phyloP scores from a whole-genome alignment of 1,140 invertebrate species.

The Drosophila teissieri region DNA sequence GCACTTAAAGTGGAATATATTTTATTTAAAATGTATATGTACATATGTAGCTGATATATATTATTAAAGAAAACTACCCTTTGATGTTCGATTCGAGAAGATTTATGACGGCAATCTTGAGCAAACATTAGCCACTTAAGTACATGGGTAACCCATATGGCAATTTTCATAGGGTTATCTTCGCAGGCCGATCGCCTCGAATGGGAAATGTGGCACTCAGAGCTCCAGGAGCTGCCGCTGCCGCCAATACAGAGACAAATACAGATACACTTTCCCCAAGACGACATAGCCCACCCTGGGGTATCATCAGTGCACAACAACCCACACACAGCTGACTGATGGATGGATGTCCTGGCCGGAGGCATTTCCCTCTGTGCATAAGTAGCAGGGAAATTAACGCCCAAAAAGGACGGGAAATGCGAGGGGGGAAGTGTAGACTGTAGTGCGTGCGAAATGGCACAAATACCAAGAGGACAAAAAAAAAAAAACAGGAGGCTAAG shows the following conservation, averaged over 20 bases:
- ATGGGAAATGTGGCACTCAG: conserved; percentile 8
- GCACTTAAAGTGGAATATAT: too few relatives aligned
- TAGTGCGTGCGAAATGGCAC: conserved; percentile 34
- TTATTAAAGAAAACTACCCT: not conserved
- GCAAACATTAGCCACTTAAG: not conserved
- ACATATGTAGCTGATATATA: not conserved
- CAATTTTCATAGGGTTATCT: conserved; percentile 33
- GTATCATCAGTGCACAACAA: conserved; percentile 18
- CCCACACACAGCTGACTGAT: conserved; percentile 25
- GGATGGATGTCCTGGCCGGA: conserved; percentile 53
- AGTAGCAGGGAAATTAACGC: conserved; percentile 80
- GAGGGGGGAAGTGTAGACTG: not conserved
- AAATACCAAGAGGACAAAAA: conserved; percentile 16
- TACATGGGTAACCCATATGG: not conserved
- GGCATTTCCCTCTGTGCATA: conserved; percentile 65
- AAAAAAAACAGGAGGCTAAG: conserved; percentile 18
- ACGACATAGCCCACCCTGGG: conserved; percentile 13
- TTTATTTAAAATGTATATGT: too few relatives aligned
- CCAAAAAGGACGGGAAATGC: conserved; percentile 13
- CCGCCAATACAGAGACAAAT: too few relatives aligned
- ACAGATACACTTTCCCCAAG: conserved; percentile 7
- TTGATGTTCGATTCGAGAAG: conserved; percentile 5
- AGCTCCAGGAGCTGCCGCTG: too few relatives aligned
- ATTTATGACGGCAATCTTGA: conserved; percentile 22
- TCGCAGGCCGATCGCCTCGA: conserved; percentile 23